A percentile compares a stretch with the other conserved stretches of the same genome.
phyloP scores from a whole-genome alignment of 2,888 invertebrate genomes.

The Trissolcus brochymenae region DNA sequence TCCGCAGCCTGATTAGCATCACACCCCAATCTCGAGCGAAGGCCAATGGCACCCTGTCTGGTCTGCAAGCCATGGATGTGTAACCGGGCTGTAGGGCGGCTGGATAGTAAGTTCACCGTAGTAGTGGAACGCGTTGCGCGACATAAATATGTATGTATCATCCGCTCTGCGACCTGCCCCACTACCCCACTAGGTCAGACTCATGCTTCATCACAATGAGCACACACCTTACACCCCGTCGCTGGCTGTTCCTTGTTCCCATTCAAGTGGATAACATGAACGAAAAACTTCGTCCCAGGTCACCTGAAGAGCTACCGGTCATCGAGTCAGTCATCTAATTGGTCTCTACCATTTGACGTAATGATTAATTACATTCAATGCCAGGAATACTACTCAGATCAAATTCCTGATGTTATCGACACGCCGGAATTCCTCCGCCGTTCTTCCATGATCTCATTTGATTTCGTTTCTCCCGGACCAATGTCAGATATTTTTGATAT shows the following conservation, averaged over 20 bases:
- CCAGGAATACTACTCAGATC: too few species aligned
- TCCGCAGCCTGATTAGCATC: slow-evolving; percentile 75
- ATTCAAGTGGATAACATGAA: slow-evolving; percentile 51
- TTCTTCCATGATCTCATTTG: too few species aligned
- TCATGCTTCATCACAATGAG: slow-evolving; percentile 70
- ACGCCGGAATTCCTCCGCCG: too few species aligned
- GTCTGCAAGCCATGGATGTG: slow-evolving; percentile 54
- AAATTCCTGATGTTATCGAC: slow-evolving; percentile 3
- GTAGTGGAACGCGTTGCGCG: slow-evolving; percentile 68
- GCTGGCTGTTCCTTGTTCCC: slow-evolving; percentile 32
- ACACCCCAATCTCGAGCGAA: slow-evolving; percentile 68
- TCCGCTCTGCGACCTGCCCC: slow-evolving; percentile 74
- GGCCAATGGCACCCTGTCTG: slow-evolving; percentile 69
- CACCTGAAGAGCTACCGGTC: slow-evolving; percentile 10
- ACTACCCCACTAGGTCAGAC: slow-evolving; percentile 76
- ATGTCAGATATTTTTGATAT: too few species aligned
- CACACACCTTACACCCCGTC: slow-evolving; percentile 51
- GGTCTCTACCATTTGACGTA: not conserved
- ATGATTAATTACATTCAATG: slow-evolving; percentile 13
- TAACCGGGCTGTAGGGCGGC: slow-evolving; percentile 55
- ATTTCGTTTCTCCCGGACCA: too few species aligned
- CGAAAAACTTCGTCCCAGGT: slow-evolving; percentile 2
- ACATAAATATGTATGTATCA: slow-evolving; percentile 76
- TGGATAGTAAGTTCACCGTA: slow-evolving; percentile 48
- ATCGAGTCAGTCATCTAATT: slow-evolving; percentile 16